Conservation (phyloP, 2,888 invertebrate species). For the Seira sanloemensis region DNA sequence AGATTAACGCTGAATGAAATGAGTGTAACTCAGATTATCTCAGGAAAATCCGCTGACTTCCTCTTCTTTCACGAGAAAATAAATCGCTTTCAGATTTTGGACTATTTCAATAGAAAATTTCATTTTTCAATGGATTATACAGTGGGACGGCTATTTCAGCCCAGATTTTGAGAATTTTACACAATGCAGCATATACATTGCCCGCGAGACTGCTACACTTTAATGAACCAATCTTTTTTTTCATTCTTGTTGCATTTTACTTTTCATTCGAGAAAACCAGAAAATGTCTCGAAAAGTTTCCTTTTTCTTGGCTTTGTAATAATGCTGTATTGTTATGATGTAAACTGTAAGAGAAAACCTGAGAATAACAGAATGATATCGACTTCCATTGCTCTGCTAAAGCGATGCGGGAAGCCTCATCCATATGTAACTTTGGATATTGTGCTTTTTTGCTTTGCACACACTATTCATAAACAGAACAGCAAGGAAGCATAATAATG, state of each 20-base stretch:
- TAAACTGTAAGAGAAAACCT: conserved; percentile 20
- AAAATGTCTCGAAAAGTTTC: conserved; percentile 52
- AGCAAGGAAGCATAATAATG: too few species aligned
- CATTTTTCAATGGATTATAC: conserved; percentile 53
- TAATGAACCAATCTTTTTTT: conserved; percentile 29
- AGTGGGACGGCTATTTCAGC: conserved; percentile 49
- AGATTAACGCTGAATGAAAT: conserved; percentile 23
- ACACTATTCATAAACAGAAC: too few species aligned
- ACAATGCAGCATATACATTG: conserved; percentile 2
- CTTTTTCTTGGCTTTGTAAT: conserved; percentile 51
- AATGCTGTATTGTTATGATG: conserved; percentile 45
- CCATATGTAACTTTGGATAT: too few species aligned
- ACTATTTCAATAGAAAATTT: too few species aligned
- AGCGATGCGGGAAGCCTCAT: too few species aligned
- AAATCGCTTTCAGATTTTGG: too few species aligned
- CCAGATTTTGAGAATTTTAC: conserved; percentile 39
- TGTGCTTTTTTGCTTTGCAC: too few species aligned
- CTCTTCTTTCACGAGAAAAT: too few species aligned
- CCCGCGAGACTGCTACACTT: conserved; percentile 27
- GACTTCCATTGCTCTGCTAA: conserved; percentile 22
- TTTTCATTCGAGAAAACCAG: too few species aligned
- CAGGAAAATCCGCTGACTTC: conserved; percentile 44
- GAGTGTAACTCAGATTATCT: conserved; percentile 6
- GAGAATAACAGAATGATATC: conserved; percentile 36
- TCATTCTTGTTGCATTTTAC: conserved; percentile 24